Conservation (phyloP, 2,797 vertebrate genomes). For the Acrocephalus scirpaceus region DNA sequence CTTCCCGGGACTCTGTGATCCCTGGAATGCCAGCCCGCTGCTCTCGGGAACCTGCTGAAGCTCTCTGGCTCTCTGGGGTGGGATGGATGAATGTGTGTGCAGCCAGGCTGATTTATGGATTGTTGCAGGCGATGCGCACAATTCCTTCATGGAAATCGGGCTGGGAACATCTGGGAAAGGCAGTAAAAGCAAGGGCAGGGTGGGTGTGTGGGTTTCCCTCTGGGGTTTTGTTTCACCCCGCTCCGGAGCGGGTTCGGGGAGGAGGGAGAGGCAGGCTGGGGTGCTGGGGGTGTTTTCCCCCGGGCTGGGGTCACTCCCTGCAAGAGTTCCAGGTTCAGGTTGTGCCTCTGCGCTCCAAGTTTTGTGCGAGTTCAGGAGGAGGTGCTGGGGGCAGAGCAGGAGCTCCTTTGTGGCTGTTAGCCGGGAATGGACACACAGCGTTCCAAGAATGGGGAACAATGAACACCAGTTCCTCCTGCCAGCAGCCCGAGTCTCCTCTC, state of each 20-base stretch:
- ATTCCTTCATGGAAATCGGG: background rate
- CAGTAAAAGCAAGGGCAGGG: background rate
- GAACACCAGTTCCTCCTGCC: background rate
- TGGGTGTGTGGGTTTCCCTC: background rate
- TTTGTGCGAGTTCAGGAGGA: background rate
- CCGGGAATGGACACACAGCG: background rate
- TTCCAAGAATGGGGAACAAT: background rate
- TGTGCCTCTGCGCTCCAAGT: rapidly evolving
- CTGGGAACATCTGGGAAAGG: background rate
- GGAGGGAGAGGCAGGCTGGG: background rate
- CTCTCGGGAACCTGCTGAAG: too few species aligned
- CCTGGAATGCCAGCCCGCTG: too few species aligned
- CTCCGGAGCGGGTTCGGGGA: background rate
- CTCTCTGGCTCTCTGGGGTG: background rate
- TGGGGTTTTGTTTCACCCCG: background rate
- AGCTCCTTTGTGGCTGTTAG: background rate
- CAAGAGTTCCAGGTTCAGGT: background rate
- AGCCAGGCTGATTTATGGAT: background rate
- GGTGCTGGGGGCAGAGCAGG: background rate
- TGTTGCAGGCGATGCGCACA: rapidly evolving
- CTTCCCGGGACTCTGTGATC: too few species aligned
- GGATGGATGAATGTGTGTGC: rapidly evolving
- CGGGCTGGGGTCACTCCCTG: background rate
- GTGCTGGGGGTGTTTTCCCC: too few species aligned
- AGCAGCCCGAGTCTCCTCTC: background rate